Base-by-base conservation (phyloP, 2,797 vertebrate species). In the Darevskia nairensis region DNA sequence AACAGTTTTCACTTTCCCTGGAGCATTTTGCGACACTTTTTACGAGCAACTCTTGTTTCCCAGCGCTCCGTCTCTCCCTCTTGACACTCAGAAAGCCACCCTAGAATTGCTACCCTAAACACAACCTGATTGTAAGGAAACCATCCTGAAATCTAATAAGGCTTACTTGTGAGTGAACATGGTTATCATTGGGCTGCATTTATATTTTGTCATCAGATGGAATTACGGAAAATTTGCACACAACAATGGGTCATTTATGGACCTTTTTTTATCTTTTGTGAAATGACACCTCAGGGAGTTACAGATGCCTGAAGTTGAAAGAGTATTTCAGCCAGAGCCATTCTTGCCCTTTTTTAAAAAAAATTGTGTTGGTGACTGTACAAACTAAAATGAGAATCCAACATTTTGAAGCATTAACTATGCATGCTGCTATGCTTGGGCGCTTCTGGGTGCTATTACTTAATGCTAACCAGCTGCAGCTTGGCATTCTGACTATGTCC, bases 281-380 rank as follows among this genome's bases (percentile, higher is more conserved):
- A 92, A 87, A 86, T 88, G 44, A 90, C 8, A 84, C 76, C 83
- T 86, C 72, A 41, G 71, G 55, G 25, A 86, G 71, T 94, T 89
- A 88, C 85, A 75, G 80, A 83, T 77, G 90, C 89, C 85, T 86
- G 23, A 15, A 17, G 79, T 79, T 81, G 83, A 1, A 82, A 86
- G 10, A 64, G 66, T 1, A 17, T 0, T 39, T 90, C 89, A 84
- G 88, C 66, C 27, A 50, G 84, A 89, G 41, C 9, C 87, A 68
- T 1, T 82, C 55, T 78, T 80, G 66, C 1, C 1, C 71, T 27
- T 90, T 94, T 92, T 80, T 19, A 10, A 50, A 55, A 55, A 50
- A 55, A 55, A 21, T 69, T 55, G 39, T 55, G 39, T 35, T 44
- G 19, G 79, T 39, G n/a, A 44, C 66, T 11, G 61, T 35, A 89